Base-by-base conservation (phyloP, 2,113 vertebrate species). In the Glaucomys volans region DNA sequence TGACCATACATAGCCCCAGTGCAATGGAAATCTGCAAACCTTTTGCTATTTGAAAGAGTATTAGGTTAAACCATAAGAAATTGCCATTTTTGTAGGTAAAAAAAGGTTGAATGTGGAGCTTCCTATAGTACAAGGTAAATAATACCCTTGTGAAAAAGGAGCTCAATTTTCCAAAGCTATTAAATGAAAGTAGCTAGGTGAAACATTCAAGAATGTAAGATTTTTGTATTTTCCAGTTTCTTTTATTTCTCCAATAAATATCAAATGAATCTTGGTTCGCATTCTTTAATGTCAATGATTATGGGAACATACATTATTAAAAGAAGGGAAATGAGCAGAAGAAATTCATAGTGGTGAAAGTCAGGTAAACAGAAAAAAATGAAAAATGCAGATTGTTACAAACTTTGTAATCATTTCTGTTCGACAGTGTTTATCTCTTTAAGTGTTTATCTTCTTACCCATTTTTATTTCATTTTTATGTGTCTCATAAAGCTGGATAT, bases 381-480 rank as follows among this genome's bases (percentile, higher is more conserved):
- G 90, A 96, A 97, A 97, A 96, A 88, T 95, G 64, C 72, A 97
- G 77, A 96, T 94, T 95, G 90, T 88, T 95, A 89, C 71, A 95
- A 94, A 95, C 90, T 92, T 95, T 86, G 57, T 88, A 96, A 97
- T 96, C 82, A 95, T 97, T 98, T 97, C 81, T 97, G 87, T 85
- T 96, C 96, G 97, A 95, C 94, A 93, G 2, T 85, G 85, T 97
- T 97, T 97, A 97, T 96, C 80, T 91, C 84, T 96, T 95, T 95
- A 97, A 96, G 92, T 96, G 97, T 97, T 97, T 98, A 97, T 97
- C 87, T 95, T 95, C 94, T 82, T 81, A 94, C 82, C 92, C 86
- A 96, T 98, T 98, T 97, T 98, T 97, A 97, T 98, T 97, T 98
- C 97, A 96, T 93, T 98, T 98, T 98, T 98, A 98, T 52, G 5